Conservation (phyloP, 53 echinoderm and acorn worm genomes). For the Patiria pectinifera region DNA sequence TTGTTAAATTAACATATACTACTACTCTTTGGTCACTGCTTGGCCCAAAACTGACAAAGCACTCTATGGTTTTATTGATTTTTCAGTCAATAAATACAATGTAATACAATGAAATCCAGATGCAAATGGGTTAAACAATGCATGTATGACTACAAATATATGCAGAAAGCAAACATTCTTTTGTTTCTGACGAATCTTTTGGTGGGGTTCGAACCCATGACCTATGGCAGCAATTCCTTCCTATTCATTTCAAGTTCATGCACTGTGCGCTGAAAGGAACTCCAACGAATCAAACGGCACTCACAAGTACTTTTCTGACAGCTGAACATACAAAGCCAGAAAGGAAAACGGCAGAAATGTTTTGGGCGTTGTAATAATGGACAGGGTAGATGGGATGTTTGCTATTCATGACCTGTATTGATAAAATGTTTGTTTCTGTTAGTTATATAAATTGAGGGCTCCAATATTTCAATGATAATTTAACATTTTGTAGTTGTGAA, state of each 20-base stretch:
- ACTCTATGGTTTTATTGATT: too few relatives aligned
- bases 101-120: too few relatives aligned
- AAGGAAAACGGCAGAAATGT: not conserved
- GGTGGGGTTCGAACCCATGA: not conserved
- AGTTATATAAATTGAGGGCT: not conserved
- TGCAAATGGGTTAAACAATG: too few relatives aligned
- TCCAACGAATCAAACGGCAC: not conserved
- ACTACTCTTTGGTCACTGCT: too few relatives aligned
- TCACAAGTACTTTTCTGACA: not conserved
- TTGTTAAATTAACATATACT: too few relatives aligned
- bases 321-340: not conserved
- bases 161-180: not conserved
- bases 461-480: not conserved
- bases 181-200: not conserved
- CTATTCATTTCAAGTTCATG: slow-evolving; percentile 9
- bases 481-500: too few relatives aligned
- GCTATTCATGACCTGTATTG: not conserved
- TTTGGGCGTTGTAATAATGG: not conserved
- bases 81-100: too few relatives aligned
- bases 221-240: not conserved
- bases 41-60: too few relatives aligned
- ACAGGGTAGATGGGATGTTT: not conserved
- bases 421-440: not conserved
- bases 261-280: not conserved
- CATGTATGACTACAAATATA: not conserved